Evolutionary conservation across 2,888 invertebrate genomes (phyloP).

Genomic region (Odontocolon sp.): DNA sequence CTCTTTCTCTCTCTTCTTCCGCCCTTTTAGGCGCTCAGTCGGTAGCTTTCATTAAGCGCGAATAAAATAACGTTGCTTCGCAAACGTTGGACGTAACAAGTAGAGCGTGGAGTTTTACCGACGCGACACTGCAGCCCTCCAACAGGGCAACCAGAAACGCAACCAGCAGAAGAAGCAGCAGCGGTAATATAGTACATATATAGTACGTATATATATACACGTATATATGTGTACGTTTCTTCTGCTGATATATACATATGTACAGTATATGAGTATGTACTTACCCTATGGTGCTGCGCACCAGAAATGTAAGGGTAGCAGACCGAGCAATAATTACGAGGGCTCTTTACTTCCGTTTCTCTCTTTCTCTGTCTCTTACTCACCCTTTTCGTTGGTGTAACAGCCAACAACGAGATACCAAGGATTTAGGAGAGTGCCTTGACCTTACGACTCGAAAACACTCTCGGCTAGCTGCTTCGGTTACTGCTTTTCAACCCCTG

Average conservation of each 20-base stretch:
- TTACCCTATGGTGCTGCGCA: slow-evolving; percentile 3
- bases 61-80: slow-evolving; percentile 66
- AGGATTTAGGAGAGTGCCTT: slow-evolving; percentile 41
- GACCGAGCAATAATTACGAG: slow-evolving; percentile 57
- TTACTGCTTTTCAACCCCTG: no score
- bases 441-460: slow-evolving; percentile 45
- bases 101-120: slow-evolving; percentile 28
- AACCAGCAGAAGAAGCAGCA: slow-evolving; percentile 23
- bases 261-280: background rate
- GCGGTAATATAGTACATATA: slow-evolving; percentile 13
- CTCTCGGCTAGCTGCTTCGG: slow-evolving; percentile 10
- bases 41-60: slow-evolving; percentile 60
- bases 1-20: slow-evolving; percentile 20
- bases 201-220: background rate
- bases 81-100: slow-evolving; percentile 19
- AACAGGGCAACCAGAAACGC: slow-evolving; percentile 25
- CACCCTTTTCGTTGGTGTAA: background rate
- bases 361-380: background rate
- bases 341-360: slow-evolving; percentile 30
- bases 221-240: no score
- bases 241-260: no score
- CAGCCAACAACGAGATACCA: slow-evolving; percentile 35
- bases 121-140: slow-evolving; percentile 8
- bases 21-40: background rate
- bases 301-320: slow-evolving; percentile 47